phyloP scores from a whole-genome alignment of 2,113 vertebrate genomes.

The Aythya baeri region DNA sequence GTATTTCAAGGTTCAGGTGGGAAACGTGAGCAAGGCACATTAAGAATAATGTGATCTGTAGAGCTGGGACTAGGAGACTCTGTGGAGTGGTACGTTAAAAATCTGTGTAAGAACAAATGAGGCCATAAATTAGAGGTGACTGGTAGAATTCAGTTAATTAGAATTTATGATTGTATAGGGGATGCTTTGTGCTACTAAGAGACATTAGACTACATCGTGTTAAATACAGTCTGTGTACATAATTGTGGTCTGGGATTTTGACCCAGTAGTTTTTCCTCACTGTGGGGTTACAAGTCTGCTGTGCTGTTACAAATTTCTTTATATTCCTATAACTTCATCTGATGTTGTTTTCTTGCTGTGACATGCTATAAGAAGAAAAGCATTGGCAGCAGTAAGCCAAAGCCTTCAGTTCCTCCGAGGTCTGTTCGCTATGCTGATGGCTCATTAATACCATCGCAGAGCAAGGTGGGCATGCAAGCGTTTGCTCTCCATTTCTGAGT shows the following conservation, averaged over 20 bases:
- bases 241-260: background rate
- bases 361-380: background rate
- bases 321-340: background rate
- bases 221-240: background rate
- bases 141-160: slow-evolving; percentile 2
- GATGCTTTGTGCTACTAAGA: background rate
- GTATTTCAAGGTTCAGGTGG: background rate
- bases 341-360: background rate
- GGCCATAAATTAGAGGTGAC: background rate
- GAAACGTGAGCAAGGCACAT: background rate
- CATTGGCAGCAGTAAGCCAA: background rate
- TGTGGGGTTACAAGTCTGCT: background rate
- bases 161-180: background rate
- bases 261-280: background rate
- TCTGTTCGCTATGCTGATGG: background rate
- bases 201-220: background rate
- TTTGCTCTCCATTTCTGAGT: background rate
- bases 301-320: background rate
- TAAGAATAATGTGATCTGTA: background rate
- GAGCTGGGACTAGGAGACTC: background rate
- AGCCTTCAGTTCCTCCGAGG: background rate
- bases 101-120: background rate
- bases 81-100: background rate
- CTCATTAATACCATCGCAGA: background rate
- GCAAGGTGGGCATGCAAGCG: background rate